Evolutionary conservation across 2,888 invertebrate genomes (phyloP).

Genomic region (Ethmia dodecea): DNA sequence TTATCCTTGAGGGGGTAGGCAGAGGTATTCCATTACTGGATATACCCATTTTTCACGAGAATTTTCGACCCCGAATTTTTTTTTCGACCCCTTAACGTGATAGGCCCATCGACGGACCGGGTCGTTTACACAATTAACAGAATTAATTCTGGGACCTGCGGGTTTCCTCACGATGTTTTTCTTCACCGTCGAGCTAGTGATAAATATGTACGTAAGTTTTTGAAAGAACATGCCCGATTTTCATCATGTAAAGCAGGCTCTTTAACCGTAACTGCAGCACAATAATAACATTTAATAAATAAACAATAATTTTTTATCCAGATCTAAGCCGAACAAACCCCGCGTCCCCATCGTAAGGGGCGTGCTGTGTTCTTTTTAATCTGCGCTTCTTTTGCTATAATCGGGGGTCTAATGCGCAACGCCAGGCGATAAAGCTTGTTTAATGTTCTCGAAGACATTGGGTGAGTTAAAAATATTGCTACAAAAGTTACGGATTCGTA

Average conservation of each 20-base stretch:
- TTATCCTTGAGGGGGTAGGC: too few relatives aligned
- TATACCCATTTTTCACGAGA: too few relatives aligned
- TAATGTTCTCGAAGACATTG: too few relatives aligned
- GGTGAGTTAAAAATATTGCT: too few relatives aligned
- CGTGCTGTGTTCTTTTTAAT: slow-evolving; percentile 47
- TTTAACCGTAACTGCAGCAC: not conserved
- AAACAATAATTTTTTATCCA: not conserved
- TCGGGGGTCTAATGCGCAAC: slow-evolving; percentile 25
- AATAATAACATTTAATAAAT: not conserved
- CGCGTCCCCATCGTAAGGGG: slow-evolving; percentile 21
- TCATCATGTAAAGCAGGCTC: not conserved
- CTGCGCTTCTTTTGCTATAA: slow-evolving; percentile 37
- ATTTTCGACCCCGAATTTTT: too few relatives aligned
- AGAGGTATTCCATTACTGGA: too few relatives aligned
- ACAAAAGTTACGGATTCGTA: too few relatives aligned
- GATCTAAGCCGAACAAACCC: slow-evolving; percentile 3
- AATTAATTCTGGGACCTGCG: too few relatives aligned
- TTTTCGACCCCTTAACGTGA: too few relatives aligned
- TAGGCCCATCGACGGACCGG: too few relatives aligned
- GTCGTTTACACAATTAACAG: too few relatives aligned
- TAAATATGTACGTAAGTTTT: not conserved
- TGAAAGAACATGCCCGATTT: not conserved
- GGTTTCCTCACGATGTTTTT: not conserved
- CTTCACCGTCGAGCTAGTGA: not conserved
- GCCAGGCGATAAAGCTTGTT: too few relatives aligned